Percentiles rank a stretch among this genome's conserved stretches.
Evolutionary conservation across 2,797 vertebrate species (phyloP).

Genomic region (Manis crassicaudata): DNA sequence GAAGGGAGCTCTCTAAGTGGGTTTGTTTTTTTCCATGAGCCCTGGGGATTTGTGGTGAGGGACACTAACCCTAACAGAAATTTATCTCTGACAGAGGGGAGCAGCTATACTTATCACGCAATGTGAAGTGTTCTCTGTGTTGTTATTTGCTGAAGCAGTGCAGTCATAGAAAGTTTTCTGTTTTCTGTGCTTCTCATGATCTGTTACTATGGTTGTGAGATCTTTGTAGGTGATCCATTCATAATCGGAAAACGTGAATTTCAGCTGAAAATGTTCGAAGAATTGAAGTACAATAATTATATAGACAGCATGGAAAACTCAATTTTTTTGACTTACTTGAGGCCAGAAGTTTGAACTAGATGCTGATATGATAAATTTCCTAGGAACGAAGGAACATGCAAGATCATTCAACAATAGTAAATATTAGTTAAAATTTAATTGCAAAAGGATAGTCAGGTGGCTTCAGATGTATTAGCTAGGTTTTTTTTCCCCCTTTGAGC

Average conservation of each 20-base stretch:
- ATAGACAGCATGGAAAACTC: conserved; percentile 21
- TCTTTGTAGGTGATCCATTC: neutral
- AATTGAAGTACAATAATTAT: neutral
- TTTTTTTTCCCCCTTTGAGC: neutral
- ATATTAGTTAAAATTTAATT: conserved; percentile 68
- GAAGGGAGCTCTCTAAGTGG: conserved; percentile 52
- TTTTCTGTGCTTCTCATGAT: neutral
- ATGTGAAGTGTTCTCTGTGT: neutral
- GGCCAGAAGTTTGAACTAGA: conserved; percentile 56
- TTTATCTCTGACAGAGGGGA: neutral
- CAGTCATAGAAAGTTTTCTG: neutral
- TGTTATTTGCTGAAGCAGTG: neutral
- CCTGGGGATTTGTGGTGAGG: conserved; percentile 49
- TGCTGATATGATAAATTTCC: conserved; percentile 38
- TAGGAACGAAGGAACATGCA: neutral
- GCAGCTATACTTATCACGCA: neutral
- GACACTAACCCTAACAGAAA: conserved; percentile 42
- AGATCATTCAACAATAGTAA: conserved; percentile 1
- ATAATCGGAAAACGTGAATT: neutral
- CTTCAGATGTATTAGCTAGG: neutral
- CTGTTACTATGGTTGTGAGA: neutral
- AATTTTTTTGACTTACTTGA: conserved; percentile 56
- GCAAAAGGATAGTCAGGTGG: neutral
- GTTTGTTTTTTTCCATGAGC: conserved; percentile 57
- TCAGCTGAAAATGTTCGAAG: neutral